Base-by-base conservation (phyloP, 2,797 vertebrate species). In the Oryzias dopingdopingensis region DNA sequence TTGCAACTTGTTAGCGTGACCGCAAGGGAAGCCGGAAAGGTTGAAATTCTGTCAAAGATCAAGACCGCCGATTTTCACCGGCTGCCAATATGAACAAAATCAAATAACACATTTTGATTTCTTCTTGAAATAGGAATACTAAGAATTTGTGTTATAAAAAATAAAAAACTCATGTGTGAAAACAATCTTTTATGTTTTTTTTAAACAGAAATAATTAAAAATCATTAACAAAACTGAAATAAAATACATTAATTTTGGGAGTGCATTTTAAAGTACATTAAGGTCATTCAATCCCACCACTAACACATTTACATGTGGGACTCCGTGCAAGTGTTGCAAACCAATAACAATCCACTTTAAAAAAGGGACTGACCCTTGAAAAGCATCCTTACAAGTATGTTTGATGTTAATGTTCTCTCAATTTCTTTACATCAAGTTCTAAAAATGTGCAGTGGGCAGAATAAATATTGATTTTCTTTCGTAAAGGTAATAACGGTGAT, bases 261-360 rank as follows among this genome's bases (percentile, higher is more conserved):
- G 67, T 72, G 59, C 63, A 54, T 23, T 14, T 37, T 50, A 78
- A 48, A 51, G 42, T 69, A 57, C 52, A 62, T 82, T 58, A 63
- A 26, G 43, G 57, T 75, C 10, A 42, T 67, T 59, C 61, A 23
- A 59, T 80, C 70, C 67, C 78, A 71, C 65, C 16, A 32, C 50
- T 59, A 49, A 7, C 53, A 70, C 65, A 52, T 55, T 23, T 57
- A 61, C 51, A 59, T 0, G 37, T 69, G 76, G 58, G 67, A 77
- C 62, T 72, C 59, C 61, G 74, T 85, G 83, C 83, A 86, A 85
- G 70, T 56, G 2, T 59, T 70, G 80, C 81, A 81, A 81, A 77
- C 46, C 68, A 65, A 58, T 42, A 56, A 73, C 64, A 63, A 58
- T 37, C 46, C 49, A 86, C 58, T 56, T 29, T 26, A 59, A 59